Evolutionary conservation across 1,140 invertebrate genomes (phyloP).

Genomic region (Melanaphis sacchari): DNA sequence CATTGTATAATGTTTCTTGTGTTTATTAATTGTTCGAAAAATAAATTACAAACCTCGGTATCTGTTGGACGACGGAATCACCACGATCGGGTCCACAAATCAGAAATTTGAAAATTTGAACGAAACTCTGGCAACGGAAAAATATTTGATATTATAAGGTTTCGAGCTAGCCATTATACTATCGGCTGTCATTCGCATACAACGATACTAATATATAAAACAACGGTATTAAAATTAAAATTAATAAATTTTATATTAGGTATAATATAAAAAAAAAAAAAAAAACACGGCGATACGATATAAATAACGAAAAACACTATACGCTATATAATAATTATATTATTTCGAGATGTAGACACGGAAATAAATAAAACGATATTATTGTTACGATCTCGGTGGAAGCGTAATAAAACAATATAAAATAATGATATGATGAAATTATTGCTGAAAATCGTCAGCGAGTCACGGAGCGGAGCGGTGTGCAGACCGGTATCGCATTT

Average conservation of each 20-base stretch:
- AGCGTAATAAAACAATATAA: background rate
- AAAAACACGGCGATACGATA: background rate
- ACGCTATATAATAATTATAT: background rate
- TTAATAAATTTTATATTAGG: background rate
- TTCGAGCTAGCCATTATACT: background rate
- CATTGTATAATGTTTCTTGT: background rate
- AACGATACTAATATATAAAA: background rate
- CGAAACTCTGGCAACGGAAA: background rate
- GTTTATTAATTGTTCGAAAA: background rate
- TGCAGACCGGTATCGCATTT: background rate
- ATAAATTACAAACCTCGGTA: background rate
- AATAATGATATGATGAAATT: background rate
- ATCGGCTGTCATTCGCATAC: background rate
- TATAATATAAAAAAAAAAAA: background rate
- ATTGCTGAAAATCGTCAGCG: background rate
- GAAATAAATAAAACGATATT: background rate
- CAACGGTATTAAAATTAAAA: background rate
- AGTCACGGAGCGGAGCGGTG: background rate
- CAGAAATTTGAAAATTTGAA: background rate
- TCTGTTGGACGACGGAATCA: background rate
- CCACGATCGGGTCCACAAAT: background rate
- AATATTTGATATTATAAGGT: background rate
- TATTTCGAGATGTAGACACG: background rate
- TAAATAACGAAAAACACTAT: background rate
- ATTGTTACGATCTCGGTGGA: background rate